Evolutionary conservation across 2,888 invertebrate species (phyloP).

Genomic region (Platycheirus albimanus): DNA sequence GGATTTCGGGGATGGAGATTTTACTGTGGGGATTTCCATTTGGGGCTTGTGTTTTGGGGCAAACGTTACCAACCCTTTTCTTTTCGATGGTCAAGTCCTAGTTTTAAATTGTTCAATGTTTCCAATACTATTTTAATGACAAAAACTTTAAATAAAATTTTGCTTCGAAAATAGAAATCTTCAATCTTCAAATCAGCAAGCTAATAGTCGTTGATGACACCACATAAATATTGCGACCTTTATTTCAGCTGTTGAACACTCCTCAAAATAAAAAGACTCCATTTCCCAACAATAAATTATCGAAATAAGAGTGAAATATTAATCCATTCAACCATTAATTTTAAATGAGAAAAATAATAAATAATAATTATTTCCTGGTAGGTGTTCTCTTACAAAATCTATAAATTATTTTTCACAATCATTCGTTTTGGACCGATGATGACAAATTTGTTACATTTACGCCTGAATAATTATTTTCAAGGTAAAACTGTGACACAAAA

Average conservation of each 20-base stretch:
- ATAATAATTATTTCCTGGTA: neutral
- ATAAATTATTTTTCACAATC: neutral
- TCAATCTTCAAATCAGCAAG: too few species aligned
- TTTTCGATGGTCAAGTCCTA: too few species aligned
- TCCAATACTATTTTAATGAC: too few species aligned
- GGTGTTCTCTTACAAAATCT: neutral
- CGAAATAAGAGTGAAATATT: slow-evolving; percentile 30
- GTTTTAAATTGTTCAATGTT: too few species aligned
- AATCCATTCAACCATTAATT: slow-evolving; percentile 35
- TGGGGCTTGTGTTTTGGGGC: too few species aligned
- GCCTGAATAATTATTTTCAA: neutral
- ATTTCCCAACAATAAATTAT: slow-evolving; percentile 21
- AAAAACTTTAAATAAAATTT: too few species aligned
- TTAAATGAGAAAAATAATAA: slow-evolving; percentile 10
- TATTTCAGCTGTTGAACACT: neutral
- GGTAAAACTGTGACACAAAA: neutral
- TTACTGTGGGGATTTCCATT: too few species aligned
- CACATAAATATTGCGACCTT: too few species aligned
- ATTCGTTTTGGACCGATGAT: neutral
- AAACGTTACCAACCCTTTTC: too few species aligned
- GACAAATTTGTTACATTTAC: slow-evolving; percentile 60
- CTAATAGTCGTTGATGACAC: too few species aligned
- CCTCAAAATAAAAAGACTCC: neutral
- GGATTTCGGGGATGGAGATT: too few species aligned
- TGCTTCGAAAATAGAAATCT: too few species aligned